phyloP scores from a whole-genome alignment of 2,888 invertebrate genomes.

The Pardosa pseudoannulata region DNA sequence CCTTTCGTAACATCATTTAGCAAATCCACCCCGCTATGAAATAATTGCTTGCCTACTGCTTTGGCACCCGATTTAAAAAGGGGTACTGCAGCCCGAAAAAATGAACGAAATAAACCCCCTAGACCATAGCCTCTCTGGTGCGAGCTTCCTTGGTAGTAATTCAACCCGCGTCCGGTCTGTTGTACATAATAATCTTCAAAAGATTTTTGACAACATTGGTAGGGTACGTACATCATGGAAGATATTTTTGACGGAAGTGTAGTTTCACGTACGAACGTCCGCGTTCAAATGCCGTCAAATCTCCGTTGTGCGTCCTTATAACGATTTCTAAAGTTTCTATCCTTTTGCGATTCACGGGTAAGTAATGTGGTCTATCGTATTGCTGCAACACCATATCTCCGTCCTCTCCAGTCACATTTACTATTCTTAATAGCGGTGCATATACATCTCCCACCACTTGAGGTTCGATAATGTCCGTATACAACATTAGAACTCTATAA shows the following conservation, averaged over 20 bases:
- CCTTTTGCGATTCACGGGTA: slow-evolving; percentile 1
- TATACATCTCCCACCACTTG: too few relatives aligned
- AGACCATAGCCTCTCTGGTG: too few relatives aligned
- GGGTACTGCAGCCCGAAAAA: slow-evolving; percentile 12
- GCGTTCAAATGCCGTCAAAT: slow-evolving; percentile 30
- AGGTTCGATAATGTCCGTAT: too few relatives aligned
- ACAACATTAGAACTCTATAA: too few relatives aligned
- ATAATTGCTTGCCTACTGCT: too few relatives aligned
- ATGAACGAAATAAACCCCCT: slow-evolving; percentile 10
- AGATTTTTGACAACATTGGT: too few relatives aligned
- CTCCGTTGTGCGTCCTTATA: too few relatives aligned
- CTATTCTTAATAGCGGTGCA: slow-evolving; percentile 74
- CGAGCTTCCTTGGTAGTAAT: too few relatives aligned
- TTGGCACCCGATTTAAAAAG: too few relatives aligned
- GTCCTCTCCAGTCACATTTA: slow-evolving; percentile 64
- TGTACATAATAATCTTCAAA: slow-evolving; percentile 20
- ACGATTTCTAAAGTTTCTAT: slow-evolving; percentile 48
- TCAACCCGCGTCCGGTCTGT: slow-evolving; percentile 27
- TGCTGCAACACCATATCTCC: slow-evolving; percentile 22
- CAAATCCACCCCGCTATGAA: too few relatives aligned
- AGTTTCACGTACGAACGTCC: slow-evolving; percentile 29
- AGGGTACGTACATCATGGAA: too few relatives aligned
- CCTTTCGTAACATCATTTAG: slow-evolving; percentile 10
- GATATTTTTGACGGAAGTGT: too few relatives aligned
- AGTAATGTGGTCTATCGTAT: slow-evolving; percentile 20